Percentiles rank a stretch among this genome's conserved stretches.
phyloP scores from a whole-genome alignment of 1,140 invertebrate genomes.

The Vanessa atalanta region DNA sequence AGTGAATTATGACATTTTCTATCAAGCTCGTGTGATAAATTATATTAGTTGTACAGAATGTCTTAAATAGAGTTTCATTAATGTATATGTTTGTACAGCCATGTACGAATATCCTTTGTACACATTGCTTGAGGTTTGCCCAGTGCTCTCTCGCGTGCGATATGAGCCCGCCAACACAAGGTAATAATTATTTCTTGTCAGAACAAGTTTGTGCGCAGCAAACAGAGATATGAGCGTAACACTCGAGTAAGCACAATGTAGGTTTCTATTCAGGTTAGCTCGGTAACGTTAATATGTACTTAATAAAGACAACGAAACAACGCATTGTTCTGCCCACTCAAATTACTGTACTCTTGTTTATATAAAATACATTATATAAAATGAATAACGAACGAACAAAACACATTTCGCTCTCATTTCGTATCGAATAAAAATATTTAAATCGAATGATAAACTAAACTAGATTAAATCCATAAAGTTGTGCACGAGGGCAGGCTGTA shows the following conservation, averaged over 20 bases:
- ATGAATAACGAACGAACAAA: background rate
- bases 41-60: background rate
- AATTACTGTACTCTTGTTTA: background rate
- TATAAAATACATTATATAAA: background rate
- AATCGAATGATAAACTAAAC: slow-evolving; percentile 4
- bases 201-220: slow-evolving; percentile 39
- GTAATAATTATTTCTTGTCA: slow-evolving; percentile 46
- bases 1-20: background rate
- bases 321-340: background rate
- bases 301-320: slow-evolving; percentile 12
- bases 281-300: slow-evolving; percentile 20
- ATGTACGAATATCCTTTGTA: slow-evolving; percentile 31
- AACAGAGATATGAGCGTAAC: slow-evolving; percentile 38
- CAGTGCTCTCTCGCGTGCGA: slow-evolving; percentile 35
- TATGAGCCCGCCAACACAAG: slow-evolving; percentile 34
- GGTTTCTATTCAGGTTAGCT: slow-evolving; percentile 27
- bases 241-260: slow-evolving; percentile 33
- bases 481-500: slow-evolving; percentile 30
- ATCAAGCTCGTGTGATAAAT: background rate
- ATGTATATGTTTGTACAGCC: background rate
- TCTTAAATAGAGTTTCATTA: background rate
- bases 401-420: background rate
- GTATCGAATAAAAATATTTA: slow-evolving; percentile 4
- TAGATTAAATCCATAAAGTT: slow-evolving; percentile 18
- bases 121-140: slow-evolving; percentile 30